Conservation (phyloP, 1,140 invertebrate genomes). For the Portunus trituberculatus region DNA sequence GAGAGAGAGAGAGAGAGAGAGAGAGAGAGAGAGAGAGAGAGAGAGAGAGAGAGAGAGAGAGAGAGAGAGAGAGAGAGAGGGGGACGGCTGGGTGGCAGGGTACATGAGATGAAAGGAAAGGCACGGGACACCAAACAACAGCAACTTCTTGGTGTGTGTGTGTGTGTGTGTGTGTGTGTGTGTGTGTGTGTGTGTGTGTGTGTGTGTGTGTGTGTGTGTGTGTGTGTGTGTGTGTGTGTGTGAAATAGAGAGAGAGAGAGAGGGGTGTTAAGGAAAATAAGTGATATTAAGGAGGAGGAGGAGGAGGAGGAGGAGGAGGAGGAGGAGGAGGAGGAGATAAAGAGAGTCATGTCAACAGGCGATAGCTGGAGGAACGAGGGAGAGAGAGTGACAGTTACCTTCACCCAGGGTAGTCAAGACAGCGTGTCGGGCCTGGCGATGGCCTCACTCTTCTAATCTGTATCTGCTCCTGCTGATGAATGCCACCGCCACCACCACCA, state of each 20-base stretch:
- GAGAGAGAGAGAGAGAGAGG: conserved; percentile 28
- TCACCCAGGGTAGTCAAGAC: neutral
- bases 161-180: no score
- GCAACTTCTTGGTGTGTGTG: no score
- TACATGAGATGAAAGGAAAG: no score
- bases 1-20: conserved; percentile 44
- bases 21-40: conserved; percentile 53
- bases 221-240: no score
- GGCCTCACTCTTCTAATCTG: conserved; percentile 17
- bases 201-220: no score
- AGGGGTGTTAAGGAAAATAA: neutral
- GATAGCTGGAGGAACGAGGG: neutral
- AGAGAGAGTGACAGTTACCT: neutral
- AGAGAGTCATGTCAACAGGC: neutral
- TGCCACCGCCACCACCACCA: neutral
- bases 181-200: no score
- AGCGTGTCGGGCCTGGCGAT: neutral
- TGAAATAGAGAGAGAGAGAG: neutral
- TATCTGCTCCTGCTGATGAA: neutral
- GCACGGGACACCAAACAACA: no score
- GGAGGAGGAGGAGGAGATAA: neutral
- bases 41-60: conserved; percentile 42
- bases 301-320: conserved; percentile 34
- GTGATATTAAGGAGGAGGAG: neutral
- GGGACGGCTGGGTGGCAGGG: neutral